These are phyloP conservation scores for Ctena decussata DNA, from an alignment of 2,888 invertebrate genomes.

Conservation along the genomic window DNA sequence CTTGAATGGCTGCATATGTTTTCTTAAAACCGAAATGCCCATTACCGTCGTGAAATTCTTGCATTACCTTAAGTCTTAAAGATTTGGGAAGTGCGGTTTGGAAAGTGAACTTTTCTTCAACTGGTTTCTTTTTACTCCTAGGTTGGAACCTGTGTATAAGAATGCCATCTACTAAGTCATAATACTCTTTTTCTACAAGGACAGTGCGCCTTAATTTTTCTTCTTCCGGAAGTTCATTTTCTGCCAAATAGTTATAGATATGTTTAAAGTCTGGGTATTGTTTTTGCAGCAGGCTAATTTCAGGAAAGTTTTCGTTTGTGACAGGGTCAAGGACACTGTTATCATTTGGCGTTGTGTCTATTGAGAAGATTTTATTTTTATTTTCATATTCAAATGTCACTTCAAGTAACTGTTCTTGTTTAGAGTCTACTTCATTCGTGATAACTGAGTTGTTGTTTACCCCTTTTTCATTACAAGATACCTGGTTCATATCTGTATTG, in stretches of 20 bases:
- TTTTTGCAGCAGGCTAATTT: neutral
- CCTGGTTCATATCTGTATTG: neutral
- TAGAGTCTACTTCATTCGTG: neutral
- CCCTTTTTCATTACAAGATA: neutral
- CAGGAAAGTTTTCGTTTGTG: neutral
- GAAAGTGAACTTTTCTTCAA: conserved; percentile 11
- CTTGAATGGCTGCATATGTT: conserved; percentile 15
- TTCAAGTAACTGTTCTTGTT: too few relatives aligned
- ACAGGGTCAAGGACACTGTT: neutral
- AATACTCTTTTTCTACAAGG: conserved; percentile 15
- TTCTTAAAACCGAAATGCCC: conserved; percentile 26
- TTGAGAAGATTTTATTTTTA: neutral
- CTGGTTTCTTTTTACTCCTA: too few relatives aligned
- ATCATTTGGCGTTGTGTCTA: too few relatives aligned
- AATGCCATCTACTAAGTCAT: conserved; percentile 2
- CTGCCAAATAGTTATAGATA: neutral
- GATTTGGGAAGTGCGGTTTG: conserved; percentile 27
- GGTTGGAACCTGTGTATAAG: neutral
- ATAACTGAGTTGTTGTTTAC: neutral
- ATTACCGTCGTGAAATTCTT: conserved; percentile 23
- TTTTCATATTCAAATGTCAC: neutral
- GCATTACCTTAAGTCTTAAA: conserved; percentile 11
- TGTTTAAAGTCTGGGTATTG: neutral
- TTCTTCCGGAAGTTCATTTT: neutral
- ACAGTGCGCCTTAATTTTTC: neutral